Evolutionary conservation across 2,888 invertebrate species (phyloP), one percentile per base, ranked within the genome.

Genomic region (Gandaritis pyraliata): DNA sequence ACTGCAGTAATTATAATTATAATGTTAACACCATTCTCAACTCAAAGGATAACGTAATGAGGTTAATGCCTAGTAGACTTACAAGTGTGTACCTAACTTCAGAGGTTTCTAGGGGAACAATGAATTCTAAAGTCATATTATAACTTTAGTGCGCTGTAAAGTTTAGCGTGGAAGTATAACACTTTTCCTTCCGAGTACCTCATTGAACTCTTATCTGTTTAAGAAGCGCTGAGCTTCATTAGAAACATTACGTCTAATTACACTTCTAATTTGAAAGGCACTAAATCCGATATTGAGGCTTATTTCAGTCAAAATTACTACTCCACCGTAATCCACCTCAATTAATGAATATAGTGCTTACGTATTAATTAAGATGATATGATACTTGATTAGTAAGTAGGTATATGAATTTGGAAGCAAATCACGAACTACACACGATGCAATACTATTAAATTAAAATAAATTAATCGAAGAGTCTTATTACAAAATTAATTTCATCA

Each of bases 1-100:
- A 79, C 72, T 75, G 69, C 73, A 78, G 73, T 80, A 78, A 70
- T 79, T 78, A 65, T 38, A 65, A 65, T 77, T 74, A 75, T 78
- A 75, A 76, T 76, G 75, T 75, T 75, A 74, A 75, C 75, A 77
- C 77, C 72, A 71, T 72, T 65, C 68, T 66, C 71, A 73, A 75
- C 72, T 75, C 69, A 59, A 65, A 65, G 68, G 69, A 74, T 76
- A 71, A 72, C 70, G 69, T 72, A 69, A 73, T 72, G 69, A 74
- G 73, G 73, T 74, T 75, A 73, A 72, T 70, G 72, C 70, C 69
- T 71, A 74, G 74, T 73, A 45, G 72, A 72, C 68, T 70, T 67
- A 52, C 55, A 55, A 64, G 58, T 59, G 65, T 72, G 68, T 73
- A n/a, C n/a, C n/a, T n/a, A 71, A 70, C 71, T 72, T 70, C 62